Conservation (phyloP, 1,140 invertebrate genomes). For the Neodiprion lecontei region DNA sequence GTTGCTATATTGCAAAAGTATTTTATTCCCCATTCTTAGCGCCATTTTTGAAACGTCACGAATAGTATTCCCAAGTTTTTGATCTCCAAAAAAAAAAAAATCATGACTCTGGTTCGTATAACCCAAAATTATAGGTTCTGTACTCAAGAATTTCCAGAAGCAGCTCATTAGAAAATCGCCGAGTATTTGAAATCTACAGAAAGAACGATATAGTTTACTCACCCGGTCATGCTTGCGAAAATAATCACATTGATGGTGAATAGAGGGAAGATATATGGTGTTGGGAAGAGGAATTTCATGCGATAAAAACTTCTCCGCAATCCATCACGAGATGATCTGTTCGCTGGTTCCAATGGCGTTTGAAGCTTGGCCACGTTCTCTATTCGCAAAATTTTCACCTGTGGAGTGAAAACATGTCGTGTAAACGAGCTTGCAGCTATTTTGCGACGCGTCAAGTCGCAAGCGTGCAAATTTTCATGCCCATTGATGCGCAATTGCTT, state of each 20-base stretch:
- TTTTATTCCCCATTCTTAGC: no score
- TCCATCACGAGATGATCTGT: slow-evolving; percentile 26
- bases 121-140: no score
- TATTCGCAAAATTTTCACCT: slow-evolving; percentile 46
- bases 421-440: slow-evolving; percentile 13
- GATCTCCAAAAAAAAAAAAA: background rate
- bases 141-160: no score
- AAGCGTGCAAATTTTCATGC: background rate
- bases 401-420: slow-evolving; percentile 24
- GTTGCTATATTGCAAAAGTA: no score
- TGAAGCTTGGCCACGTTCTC: slow-evolving; percentile 29
- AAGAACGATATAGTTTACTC: slow-evolving; percentile 23
- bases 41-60: slow-evolving; percentile 9
- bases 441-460: background rate
- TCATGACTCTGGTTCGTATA: no score
- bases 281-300: slow-evolving; percentile 42
- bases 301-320: slow-evolving; percentile 39
- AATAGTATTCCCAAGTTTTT: slow-evolving; percentile 2
- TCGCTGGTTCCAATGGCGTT: slow-evolving; percentile 28
- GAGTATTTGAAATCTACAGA: no score
- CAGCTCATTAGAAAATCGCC: background rate
- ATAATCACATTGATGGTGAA: slow-evolving; percentile 48
- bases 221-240: slow-evolving; percentile 56
- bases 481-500: slow-evolving; percentile 6
- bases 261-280: slow-evolving; percentile 42